phyloP scores from a whole-genome alignment of 2,113 vertebrate genomes.

The Pavo muticus region DNA sequence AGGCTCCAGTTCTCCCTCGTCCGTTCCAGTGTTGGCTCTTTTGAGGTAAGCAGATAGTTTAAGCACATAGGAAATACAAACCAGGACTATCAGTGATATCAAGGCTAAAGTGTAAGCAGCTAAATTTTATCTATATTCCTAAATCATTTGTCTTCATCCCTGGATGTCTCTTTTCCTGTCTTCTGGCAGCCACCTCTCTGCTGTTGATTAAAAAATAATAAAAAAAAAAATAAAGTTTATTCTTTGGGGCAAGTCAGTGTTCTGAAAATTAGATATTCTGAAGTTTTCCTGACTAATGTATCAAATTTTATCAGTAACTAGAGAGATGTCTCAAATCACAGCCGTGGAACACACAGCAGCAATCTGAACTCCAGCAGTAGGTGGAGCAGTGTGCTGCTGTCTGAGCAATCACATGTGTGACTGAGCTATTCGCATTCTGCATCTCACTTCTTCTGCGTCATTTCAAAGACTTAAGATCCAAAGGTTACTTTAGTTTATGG shows the following conservation, averaged over 20 bases:
- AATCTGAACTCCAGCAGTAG: background rate
- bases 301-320: background rate
- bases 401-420: background rate
- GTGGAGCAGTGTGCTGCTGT: background rate
- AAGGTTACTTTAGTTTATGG: background rate
- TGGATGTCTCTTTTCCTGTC: background rate
- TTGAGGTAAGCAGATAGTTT: constrained; percentile 63
- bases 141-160: background rate
- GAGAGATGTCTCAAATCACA: accelerated
- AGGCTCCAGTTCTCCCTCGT: constrained; percentile 74
- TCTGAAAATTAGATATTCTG: background rate
- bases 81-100: background rate
- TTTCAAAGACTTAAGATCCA: background rate
- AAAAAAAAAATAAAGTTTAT: background rate
- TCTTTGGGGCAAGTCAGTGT: background rate
- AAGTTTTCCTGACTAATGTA: background rate
- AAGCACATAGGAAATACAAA: background rate
- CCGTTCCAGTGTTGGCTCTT: constrained; percentile 65
- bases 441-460: background rate
- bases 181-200: background rate
- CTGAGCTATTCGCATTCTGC: background rate
- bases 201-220: background rate
- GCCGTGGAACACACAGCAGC: accelerated
- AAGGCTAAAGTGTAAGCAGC: background rate
- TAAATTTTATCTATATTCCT: background rate